Conservation (phyloP, 2,113 vertebrate genomes). For the Trematomus loennbergii region DNA sequence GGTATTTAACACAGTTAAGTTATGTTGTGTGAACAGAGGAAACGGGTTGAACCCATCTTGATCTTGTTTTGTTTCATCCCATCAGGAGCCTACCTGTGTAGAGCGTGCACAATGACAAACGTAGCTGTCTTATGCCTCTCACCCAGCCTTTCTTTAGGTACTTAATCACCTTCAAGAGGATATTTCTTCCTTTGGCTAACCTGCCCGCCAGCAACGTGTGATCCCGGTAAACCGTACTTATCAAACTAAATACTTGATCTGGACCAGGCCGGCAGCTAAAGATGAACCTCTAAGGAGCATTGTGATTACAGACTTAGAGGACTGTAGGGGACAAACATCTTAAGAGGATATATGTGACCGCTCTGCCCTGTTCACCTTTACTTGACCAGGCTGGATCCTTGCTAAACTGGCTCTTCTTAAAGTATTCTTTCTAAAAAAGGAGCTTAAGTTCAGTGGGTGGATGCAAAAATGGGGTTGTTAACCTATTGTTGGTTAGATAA, state of each 20-base stretch:
- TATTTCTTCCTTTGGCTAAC: constrained; percentile 86
- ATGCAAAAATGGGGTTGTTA: background rate
- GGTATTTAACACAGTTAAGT: background rate
- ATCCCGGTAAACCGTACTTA: constrained; percentile 85
- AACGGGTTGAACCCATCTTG: background rate
- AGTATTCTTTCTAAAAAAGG: background rate
- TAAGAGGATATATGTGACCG: constrained; percentile 79
- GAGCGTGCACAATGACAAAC: constrained; percentile 87
- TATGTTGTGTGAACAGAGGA: background rate
- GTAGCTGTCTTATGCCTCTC: constrained; percentile 84
- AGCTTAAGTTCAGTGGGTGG: too few relatives aligned
- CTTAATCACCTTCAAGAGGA: constrained; percentile 89
- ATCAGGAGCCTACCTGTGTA: constrained; percentile 83
- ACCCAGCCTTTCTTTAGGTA: constrained; percentile 88
- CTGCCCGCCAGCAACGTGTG: constrained; percentile 78
- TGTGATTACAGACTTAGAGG: constrained; percentile 84
- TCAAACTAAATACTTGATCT: constrained; percentile 90
- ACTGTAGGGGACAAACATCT: constrained; percentile 81
- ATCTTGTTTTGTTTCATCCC: constrained; percentile 76
- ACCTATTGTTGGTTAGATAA: background rate
- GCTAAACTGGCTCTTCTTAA: constrained; percentile 72
- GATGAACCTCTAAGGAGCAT: constrained; percentile 78
- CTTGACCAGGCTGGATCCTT: constrained; percentile 65
- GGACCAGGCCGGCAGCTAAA: constrained; percentile 81
- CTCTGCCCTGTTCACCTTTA: constrained; percentile 73